Evolutionary conservation across 2,797 vertebrate species (phyloP).

Genomic region (Euthynnus affinis): DNA sequence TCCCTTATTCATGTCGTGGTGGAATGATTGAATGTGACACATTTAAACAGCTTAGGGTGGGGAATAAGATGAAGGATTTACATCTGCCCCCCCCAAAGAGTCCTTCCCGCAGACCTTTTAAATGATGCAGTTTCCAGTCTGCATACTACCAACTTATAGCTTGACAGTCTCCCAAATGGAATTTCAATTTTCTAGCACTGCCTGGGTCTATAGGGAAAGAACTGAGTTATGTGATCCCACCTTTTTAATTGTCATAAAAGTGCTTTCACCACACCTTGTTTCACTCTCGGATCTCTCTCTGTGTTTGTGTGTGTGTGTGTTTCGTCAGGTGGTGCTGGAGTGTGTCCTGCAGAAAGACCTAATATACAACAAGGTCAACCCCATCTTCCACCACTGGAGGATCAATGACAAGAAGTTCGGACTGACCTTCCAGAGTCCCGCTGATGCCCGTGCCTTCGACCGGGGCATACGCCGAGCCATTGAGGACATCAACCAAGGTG

Average conservation of each 20-base stretch:
- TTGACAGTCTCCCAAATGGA: neutral
- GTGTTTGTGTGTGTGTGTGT: slow-evolving; percentile 42
- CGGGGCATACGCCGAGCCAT: slow-evolving; percentile 96
- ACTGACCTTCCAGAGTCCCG: slow-evolving; percentile 98
- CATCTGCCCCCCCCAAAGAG: slow-evolving; percentile 21
- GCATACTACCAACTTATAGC: neutral
- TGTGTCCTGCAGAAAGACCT: slow-evolving; percentile 96
- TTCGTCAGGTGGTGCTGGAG: slow-evolving; percentile 95
- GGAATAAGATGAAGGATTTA: slow-evolving; percentile 51
- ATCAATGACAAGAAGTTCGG: slow-evolving; percentile 99
- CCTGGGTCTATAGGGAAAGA: neutral
- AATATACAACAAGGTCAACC: slow-evolving; percentile 98
- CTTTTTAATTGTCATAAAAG: neutral
- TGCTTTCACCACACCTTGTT: slow-evolving; percentile 3
- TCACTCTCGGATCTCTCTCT: slow-evolving; percentile 28
- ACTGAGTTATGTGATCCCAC: neutral
- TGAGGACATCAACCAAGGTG: slow-evolving; percentile 97
- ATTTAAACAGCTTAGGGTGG: slow-evolving; percentile 54
- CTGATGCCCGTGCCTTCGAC: slow-evolving; percentile 97
- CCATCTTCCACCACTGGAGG: slow-evolving; percentile 99
- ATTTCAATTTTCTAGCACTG: neutral
- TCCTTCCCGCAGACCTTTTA: slow-evolving; percentile 27
- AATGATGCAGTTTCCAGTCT: slow-evolving; percentile 33
- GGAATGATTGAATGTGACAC: slow-evolving; percentile 59
- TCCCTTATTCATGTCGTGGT: neutral